These are phyloP conservation scores for Dendrolimus punctatus DNA, from an alignment of 1,140 invertebrate species.

Conservation along the genomic window DNA sequence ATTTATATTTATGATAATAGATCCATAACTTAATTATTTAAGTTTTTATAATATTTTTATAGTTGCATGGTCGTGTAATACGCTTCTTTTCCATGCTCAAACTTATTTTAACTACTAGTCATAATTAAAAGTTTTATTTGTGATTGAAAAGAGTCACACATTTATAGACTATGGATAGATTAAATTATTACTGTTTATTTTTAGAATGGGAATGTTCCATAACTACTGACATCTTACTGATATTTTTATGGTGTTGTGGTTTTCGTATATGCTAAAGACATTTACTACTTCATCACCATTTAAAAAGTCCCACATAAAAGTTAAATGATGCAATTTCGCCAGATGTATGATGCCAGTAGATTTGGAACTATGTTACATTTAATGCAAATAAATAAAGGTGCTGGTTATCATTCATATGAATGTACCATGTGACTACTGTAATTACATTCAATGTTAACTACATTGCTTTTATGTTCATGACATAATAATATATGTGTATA, in stretches of 20 bases:
- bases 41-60: constrained; percentile 66
- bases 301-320: too few relatives aligned
- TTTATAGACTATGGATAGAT: constrained; percentile 44
- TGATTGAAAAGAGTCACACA: constrained; percentile 44
- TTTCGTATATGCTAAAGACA: too few relatives aligned
- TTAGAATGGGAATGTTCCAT: constrained; percentile 13
- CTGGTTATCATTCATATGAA: constrained; percentile 42
- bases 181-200: constrained; percentile 57
- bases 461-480: constrained; percentile 43
- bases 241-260: too few relatives aligned
- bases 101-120: constrained; percentile 65
- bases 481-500: constrained; percentile 35
- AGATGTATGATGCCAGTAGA: constrained; percentile 1
- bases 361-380: constrained; percentile 6
- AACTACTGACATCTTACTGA: constrained; percentile 3
- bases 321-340: too few relatives aligned
- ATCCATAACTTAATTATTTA: constrained; percentile 46
- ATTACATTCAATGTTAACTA: constrained; percentile 32
- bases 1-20: constrained; percentile 50
- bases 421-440: constrained; percentile 35
- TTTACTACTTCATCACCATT: neutral
- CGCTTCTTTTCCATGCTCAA: constrained; percentile 68
- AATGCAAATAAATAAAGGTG: constrained; percentile 41
- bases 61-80: constrained; percentile 65
- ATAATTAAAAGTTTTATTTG: constrained; percentile 63